A percentile compares a stretch with the other conserved stretches of the same genome.
Evolutionary conservation across 37 sponge, comb jelly and placozoan species (phyloP).

Genomic region (Bolinopsis microptera): DNA sequence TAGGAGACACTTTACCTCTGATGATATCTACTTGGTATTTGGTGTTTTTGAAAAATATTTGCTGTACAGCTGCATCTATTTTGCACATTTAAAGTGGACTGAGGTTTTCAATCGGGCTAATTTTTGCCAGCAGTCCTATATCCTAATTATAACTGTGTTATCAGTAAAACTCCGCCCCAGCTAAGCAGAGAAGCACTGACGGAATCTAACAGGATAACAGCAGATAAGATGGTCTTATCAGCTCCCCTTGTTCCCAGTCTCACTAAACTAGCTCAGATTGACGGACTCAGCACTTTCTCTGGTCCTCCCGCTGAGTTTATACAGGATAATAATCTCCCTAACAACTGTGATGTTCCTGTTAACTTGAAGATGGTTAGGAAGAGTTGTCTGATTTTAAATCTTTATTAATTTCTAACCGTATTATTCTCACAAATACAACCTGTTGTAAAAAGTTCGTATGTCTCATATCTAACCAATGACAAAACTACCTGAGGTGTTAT

Average conservation of each 20-base stretch:
- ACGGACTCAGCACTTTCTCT: constrained; percentile 21
- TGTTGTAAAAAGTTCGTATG: no score
- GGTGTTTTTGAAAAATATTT: background rate
- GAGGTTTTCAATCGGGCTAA: background rate
- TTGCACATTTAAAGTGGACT: no score
- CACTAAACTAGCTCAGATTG: constrained; percentile 9
- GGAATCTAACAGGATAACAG: constrained; percentile 36
- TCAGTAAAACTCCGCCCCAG: no score
- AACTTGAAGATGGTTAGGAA: constrained; percentile 23
- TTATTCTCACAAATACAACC: no score
- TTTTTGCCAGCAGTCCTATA: background rate
- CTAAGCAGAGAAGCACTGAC: background rate
- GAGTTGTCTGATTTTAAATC: no score
- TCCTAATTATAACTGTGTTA: no score
- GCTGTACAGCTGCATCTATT: background rate
- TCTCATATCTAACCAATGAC: no score
- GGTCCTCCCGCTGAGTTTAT: constrained; percentile 54
- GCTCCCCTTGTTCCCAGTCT: constrained; percentile 56
- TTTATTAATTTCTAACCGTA: no score
- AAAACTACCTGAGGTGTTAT: no score
- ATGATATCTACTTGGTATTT: no score
- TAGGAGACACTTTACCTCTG: no score
- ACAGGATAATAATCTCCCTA: constrained; percentile 10
- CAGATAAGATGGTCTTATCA: constrained; percentile 20
- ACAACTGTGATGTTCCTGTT: constrained; percentile 31